phyloP scores from a whole-genome alignment of 2,797 vertebrate species.

The Alauda arvensis region DNA sequence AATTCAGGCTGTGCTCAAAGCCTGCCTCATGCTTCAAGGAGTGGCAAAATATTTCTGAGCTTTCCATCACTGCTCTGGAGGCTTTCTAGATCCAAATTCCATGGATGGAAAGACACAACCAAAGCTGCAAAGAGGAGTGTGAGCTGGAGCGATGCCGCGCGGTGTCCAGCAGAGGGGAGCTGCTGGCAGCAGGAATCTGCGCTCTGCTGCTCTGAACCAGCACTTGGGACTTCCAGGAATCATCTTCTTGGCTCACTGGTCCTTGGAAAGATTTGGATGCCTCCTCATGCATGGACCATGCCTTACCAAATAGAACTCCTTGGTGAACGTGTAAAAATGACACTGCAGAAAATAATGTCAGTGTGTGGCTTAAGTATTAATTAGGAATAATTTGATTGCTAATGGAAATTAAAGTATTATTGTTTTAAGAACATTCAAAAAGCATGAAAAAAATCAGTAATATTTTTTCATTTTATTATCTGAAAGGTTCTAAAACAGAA shows the following conservation, averaged over 20 bases:
- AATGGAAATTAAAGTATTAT: neutral
- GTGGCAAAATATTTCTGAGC: neutral
- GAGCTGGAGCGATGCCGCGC: accelerated
- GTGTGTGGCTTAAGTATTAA: neutral
- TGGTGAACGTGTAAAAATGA: neutral
- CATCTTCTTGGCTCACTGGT: neutral
- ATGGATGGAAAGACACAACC: neutral
- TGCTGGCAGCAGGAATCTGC: neutral
- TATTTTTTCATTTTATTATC: neutral
- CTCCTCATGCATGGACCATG: neutral
- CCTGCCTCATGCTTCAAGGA: neutral
- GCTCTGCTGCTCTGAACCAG: neutral
- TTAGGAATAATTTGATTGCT: neutral
- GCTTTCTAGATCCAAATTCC: neutral
- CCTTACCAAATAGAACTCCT: neutral
- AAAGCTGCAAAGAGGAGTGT: accelerated
- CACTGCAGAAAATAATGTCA: neutral
- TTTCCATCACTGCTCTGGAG: neutral
- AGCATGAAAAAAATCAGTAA: neutral
- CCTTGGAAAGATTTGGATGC: neutral
- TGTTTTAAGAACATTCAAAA: neutral
- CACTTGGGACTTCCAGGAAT: neutral
- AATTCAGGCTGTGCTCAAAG: neutral
- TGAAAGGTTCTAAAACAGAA: neutral
- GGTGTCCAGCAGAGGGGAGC: neutral